Evolutionary conservation across 2,888 invertebrate genomes (phyloP), one percentile per base, ranked within the genome.

Genomic region (Koerneria pararmatus): DNA sequence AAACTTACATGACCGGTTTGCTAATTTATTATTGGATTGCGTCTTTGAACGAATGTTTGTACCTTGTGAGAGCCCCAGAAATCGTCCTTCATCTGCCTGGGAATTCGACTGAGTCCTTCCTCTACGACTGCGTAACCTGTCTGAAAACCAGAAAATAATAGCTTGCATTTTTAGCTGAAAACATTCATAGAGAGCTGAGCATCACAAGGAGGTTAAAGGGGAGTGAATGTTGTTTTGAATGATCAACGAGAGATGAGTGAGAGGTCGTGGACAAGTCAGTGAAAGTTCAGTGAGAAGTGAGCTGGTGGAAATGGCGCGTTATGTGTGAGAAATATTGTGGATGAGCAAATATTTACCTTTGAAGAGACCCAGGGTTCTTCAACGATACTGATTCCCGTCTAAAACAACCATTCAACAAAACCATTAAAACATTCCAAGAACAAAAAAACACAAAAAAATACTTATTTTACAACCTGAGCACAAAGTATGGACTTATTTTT

Each of bases 101-200:
- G 80, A 46, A 70, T 70, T 56, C 67, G 67, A 19, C 70, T 70
- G 66, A 73, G 69, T 27, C 74, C 72, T 57, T 74, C 74, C 35
- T 76, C 76, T 0, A 76, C 73, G 69, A 76, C 71, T 5, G 76
- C 74, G 37, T 76, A 76, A 41, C 76, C 76, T 27, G 76, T 76
- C 76, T 76, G 67, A 6, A 70, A 67, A 8, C 1, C 19, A 29
- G 24, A 19, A 41, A 15, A 15, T 41, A 41, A 41, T 41, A 41
- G 22, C 8, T 6, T 51, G 22, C 53, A 15, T 6, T 8, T 19
- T 5, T 29, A 54, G 3, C 19, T 11, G 31, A n/a, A 27, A 19
- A 22, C 15, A 3, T 54, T 35, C 19, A 56, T n/a, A 56, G 32
- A 11, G 41, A 8, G 15, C 8, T 41, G 41, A 11, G 8, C 15